A percentile compares a stretch with the other conserved stretches of the same genome.
phyloP scores from a whole-genome alignment of 2,797 vertebrate species.

The Pangasius mekongensis region DNA sequence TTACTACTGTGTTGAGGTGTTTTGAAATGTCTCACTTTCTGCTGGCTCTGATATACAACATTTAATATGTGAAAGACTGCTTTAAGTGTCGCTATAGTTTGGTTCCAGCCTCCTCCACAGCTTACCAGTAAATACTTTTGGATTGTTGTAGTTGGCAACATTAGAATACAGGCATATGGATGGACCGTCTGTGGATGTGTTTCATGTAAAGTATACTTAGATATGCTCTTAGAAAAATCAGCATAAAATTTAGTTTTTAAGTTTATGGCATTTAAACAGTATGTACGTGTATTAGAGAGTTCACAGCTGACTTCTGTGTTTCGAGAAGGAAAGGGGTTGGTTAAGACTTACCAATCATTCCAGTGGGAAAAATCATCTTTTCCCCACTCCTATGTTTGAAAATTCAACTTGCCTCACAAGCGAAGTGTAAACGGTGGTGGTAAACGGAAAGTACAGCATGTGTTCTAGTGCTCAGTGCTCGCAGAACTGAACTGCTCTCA shows the following conservation, averaged over 20 bases:
- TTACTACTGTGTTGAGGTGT: constrained; percentile 60
- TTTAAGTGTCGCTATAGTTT: constrained; percentile 21
- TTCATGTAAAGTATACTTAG: background rate
- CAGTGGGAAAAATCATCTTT: background rate
- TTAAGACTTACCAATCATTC: background rate
- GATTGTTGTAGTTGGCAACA: background rate
- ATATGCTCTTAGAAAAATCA: background rate
- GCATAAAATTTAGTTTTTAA: background rate
- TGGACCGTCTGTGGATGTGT: constrained; percentile 13
- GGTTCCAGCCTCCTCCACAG: constrained; percentile 15
- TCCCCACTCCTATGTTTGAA: background rate
- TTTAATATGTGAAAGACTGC: constrained; percentile 37
- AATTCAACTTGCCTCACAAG: background rate
- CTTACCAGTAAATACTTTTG: constrained; percentile 5
- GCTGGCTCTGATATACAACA: constrained; percentile 68
- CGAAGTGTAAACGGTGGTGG: background rate
- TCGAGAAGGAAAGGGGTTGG: background rate
- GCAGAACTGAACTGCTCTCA: background rate
- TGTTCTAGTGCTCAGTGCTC: background rate
- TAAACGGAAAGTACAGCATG: background rate
- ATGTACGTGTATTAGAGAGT: too few species aligned
- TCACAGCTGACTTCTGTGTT: background rate
- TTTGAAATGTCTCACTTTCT: constrained; percentile 71
- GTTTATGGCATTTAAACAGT: background rate
- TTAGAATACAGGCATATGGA: constrained; percentile 17